These are phyloP conservation scores for Lysiphlebus fabarum DNA, from an alignment of 1,140 invertebrate species.

Conservation along the genomic window DNA sequence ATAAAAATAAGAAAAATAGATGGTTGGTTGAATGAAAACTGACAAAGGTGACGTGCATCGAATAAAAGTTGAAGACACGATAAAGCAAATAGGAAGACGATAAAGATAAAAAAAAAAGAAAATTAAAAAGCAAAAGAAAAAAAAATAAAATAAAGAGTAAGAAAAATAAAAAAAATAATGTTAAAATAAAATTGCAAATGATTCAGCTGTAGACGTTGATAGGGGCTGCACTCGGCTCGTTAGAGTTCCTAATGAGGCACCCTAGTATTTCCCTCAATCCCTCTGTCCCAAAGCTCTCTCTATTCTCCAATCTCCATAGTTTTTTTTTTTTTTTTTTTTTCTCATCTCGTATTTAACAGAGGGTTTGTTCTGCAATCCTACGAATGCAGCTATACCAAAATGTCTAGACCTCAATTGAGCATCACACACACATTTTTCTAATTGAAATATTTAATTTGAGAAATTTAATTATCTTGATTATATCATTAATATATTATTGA, in stretches of 20 bases:
- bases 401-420: too few species aligned
- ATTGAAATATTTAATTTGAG: too few species aligned
- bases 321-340: slow-evolving; percentile 7
- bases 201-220: slow-evolving; percentile 28
- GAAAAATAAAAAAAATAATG: slow-evolving; percentile 16
- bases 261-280: slow-evolving; percentile 6
- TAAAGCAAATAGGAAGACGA: slow-evolving; percentile 7
- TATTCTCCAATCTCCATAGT: slow-evolving; percentile 11
- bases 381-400: too few species aligned
- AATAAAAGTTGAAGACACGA: slow-evolving; percentile 5
- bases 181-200: slow-evolving; percentile 23
- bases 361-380: too few species aligned
- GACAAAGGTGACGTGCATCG: background rate
- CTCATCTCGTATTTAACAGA: background rate
- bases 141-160: too few species aligned
- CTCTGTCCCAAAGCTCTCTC: background rate
- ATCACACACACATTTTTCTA: too few species aligned
- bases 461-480: too few species aligned
- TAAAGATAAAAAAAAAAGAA: slow-evolving; percentile 17
- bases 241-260: slow-evolving; percentile 48
- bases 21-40: background rate
- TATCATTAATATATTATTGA: too few species aligned
- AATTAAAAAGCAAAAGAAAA: too few species aligned
- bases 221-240: slow-evolving; percentile 44
- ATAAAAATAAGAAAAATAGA: background rate